Evolutionary conservation across 2,797 vertebrate species (phyloP), one percentile per base, ranked within the genome.

Genomic region (Malurus splendens): DNA sequence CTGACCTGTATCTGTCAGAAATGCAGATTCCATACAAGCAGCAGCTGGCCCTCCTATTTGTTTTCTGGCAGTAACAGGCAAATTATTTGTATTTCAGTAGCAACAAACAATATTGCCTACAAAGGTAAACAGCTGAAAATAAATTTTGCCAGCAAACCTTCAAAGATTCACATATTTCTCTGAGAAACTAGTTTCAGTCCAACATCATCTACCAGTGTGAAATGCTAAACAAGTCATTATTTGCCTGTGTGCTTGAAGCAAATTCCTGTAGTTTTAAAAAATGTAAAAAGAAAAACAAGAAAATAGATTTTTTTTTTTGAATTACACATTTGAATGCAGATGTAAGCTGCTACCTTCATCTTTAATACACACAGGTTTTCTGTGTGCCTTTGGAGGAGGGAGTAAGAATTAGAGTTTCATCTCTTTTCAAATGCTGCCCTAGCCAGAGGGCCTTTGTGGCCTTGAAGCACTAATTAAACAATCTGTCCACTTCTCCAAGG

Each of bases 391-490:
- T 51, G 57, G 61, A 82, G 65, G 47, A 79, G 61, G 65, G 72
- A 39, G 23, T 22, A 87, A 55, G 44, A 68, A 74, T 54, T 67
- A 42, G 70, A 62, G 55, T 78, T 91, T 62, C 47, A 38, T 62
- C 68, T 78, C 72, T 81, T 90, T 61, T 77, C 73, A 57, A 51
- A 14, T 0, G 1, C 70, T 90, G 65, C 68, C 79, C 73, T 78
- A 78, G 82, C 90, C 89, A 70, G 90, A 64, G 90, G 91, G 86
- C 38, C 45, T 61, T 14, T 48, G 74, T 67, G 88, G 86, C 88
- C 84, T 88, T 65, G 84, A 79, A 88, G 72, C 84, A 56, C 65
- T 90, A 72, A 89, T 75, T 84, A 93, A 91, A 71, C 90, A 66
- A 74, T 84, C 78, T 90, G 90, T 60, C 90, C 62, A 4, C 51